Conservation (phyloP, 2,113 vertebrate species). For the Chionomys nivalis region DNA sequence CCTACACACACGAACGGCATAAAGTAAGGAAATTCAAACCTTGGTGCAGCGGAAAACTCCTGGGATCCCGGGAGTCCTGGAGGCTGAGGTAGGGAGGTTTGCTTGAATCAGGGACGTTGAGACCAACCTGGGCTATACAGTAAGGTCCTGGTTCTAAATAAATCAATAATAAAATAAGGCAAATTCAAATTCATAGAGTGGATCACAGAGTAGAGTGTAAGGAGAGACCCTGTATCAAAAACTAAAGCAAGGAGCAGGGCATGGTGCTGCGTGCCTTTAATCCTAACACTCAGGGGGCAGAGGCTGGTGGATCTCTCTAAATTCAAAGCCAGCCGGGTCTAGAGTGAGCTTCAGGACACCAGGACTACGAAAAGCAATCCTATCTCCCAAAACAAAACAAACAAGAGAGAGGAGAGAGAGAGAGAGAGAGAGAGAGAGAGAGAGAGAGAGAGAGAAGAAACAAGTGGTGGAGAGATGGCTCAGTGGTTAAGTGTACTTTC, state of each 20-base stretch:
- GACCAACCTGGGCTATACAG: not conserved
- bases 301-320: no score
- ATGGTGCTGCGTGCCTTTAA: not conserved
- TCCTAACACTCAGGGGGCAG: not conserved
- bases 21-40: not conserved
- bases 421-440: no score
- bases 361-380: not conserved
- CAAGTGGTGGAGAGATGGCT: not conserved
- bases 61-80: not conserved
- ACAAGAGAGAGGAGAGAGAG: no score
- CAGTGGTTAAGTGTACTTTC: not conserved
- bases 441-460: no score
- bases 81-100: no score
- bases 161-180: not conserved
- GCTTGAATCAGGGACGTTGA: not conserved
- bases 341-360: not conserved
- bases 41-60: no score
- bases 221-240: not conserved
- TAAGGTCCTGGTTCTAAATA: not conserved
- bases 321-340: not conserved
- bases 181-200: not conserved
- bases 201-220: not conserved
- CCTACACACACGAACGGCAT: not conserved
- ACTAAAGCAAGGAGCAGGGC: not conserved
- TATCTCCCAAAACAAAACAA: not conserved